Evolutionary conservation across 2,113 vertebrate genomes (phyloP).

Genomic region (Telmatochromis sp.): DNA sequence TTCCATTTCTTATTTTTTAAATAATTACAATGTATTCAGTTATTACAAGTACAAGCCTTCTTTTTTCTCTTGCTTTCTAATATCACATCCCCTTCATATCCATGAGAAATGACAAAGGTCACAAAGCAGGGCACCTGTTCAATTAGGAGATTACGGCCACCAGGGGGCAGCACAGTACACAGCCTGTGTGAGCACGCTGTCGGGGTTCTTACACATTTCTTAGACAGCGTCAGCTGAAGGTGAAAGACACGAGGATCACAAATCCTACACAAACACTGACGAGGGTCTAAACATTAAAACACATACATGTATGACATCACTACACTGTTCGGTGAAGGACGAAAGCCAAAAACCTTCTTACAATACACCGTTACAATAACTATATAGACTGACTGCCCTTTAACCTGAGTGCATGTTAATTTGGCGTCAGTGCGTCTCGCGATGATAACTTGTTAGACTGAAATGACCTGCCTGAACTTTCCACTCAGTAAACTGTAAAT

Average conservation of each 20-base stretch:
- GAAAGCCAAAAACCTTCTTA: not conserved
- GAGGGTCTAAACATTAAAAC: not conserved
- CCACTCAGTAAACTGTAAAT: not conserved
- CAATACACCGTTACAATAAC: not conserved
- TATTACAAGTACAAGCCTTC: not conserved
- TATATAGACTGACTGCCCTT: not conserved
- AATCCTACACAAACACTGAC: not conserved
- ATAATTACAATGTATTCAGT: accelerated
- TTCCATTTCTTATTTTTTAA: not conserved
- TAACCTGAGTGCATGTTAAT: not conserved
- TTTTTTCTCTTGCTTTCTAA: not conserved
- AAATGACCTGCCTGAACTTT: not conserved
- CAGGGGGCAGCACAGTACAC: not conserved
- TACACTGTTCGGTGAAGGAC: not conserved
- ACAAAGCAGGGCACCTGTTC: not conserved
- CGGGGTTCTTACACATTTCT: not conserved
- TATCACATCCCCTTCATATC: not conserved
- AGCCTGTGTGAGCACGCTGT: not conserved
- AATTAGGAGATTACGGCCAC: not conserved
- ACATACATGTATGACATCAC: not conserved
- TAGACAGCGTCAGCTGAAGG: constrained; percentile 55
- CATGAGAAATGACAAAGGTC: not conserved
- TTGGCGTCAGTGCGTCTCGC: not conserved
- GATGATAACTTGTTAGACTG: not conserved
- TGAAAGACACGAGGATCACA: not conserved